These are phyloP conservation scores for Dysmachus trigonus DNA, from an alignment of 2,888 invertebrate genomes.

Conservation along the genomic window DNA sequence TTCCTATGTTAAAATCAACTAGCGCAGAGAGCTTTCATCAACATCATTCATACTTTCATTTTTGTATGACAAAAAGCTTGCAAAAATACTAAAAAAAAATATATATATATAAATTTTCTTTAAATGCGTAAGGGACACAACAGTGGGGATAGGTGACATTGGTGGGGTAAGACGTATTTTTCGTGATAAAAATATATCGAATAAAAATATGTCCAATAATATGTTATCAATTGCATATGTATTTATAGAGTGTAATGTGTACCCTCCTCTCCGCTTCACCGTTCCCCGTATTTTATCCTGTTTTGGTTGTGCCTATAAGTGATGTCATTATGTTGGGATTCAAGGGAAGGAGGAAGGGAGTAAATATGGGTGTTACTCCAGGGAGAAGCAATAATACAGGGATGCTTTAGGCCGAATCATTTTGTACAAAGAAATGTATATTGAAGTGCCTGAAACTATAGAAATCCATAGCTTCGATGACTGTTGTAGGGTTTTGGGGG, in stretches of 20 bases:
- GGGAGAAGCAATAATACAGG: not conserved
- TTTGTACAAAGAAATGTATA: not conserved
- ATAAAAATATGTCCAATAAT: conserved; percentile 21
- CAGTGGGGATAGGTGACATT: no score
- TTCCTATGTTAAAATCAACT: no score
- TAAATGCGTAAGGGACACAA: no score
- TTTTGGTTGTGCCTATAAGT: conserved; percentile 1
- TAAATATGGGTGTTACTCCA: not conserved
- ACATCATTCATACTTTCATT: no score
- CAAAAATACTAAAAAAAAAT: no score
- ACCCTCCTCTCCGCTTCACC: not conserved
- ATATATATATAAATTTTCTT: no score
- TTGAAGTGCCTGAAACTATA: not conserved
- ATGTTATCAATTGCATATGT: conserved; percentile 1
- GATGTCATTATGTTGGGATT: not conserved
- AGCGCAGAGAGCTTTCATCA: no score
- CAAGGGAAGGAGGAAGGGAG: not conserved
- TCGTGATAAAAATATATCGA: not conserved
- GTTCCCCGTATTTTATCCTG: no score
- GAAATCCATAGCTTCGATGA: not conserved
- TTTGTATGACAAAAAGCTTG: no score
- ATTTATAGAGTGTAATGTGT: no score
- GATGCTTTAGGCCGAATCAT: conserved; percentile 25
- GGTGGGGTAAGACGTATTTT: no score
- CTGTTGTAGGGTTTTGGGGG: not conserved